Percentiles rank a stretch among this genome's conserved stretches.
These are phyloP conservation scores for Hypocryptadius cinnamomeus DNA, from an alignment of 2,113 vertebrate species.

Conservation along the genomic window DNA sequence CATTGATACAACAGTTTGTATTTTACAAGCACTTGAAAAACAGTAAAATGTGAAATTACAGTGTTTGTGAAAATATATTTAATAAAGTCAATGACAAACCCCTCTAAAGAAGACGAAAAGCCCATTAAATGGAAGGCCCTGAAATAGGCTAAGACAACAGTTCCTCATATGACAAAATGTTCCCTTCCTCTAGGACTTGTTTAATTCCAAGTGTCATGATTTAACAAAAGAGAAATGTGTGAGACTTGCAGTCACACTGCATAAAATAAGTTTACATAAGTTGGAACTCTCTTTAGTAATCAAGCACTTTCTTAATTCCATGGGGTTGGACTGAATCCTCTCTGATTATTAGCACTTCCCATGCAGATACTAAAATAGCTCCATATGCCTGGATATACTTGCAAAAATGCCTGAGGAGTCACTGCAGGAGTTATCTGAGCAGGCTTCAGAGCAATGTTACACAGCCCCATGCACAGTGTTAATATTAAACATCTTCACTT, in stretches of 20 bases:
- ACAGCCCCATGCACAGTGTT: not conserved
- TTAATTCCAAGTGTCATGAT: not conserved
- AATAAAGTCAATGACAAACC: not conserved
- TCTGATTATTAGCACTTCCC: not conserved
- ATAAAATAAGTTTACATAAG: not conserved
- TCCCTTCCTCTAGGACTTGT: not conserved
- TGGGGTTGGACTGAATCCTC: not conserved
- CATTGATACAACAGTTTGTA: not conserved
- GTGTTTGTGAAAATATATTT: not conserved
- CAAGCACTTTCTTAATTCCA: not conserved
- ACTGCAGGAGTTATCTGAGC: not conserved
- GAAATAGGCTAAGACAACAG: not conserved
- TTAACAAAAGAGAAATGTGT: not conserved
- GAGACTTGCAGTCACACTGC: slow-evolving; percentile 39
- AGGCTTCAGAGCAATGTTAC: not conserved
- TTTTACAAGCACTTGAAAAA: not conserved
- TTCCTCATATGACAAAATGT: not conserved
- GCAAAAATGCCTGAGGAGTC: not conserved
- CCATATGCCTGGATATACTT: not conserved
- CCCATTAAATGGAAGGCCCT: not conserved
- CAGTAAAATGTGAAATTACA: not conserved
- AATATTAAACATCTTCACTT: not conserved
- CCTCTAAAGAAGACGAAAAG: not conserved
- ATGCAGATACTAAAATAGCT: not conserved
- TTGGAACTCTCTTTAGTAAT: not conserved